Conservation (phyloP, 1,140 invertebrate genomes). For the Drosophila saltans region DNA sequence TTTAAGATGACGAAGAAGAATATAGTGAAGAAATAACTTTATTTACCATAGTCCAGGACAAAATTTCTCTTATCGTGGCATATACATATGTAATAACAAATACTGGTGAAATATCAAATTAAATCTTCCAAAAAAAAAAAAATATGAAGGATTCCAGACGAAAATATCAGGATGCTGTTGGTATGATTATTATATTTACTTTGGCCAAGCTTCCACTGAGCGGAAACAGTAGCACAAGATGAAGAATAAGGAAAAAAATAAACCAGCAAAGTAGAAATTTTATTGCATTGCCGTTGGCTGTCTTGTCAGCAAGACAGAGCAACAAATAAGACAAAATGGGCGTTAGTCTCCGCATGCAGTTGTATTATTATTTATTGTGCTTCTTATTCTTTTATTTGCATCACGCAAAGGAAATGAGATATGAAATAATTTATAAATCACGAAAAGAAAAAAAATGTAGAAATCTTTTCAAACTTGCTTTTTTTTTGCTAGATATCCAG, state of each 20-base stretch:
- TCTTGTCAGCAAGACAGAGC: conserved; percentile 14
- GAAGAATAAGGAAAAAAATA: conserved; percentile 16
- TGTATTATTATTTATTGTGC: conserved; percentile 33
- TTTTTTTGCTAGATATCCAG: conserved; percentile 42
- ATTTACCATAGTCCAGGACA: too few species aligned
- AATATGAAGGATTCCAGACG: not conserved
- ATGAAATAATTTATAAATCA: conserved; percentile 71
- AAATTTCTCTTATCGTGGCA: too few species aligned
- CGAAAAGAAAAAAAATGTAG: conserved; percentile 25
- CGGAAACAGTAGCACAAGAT: not conserved
- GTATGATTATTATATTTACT: conserved; percentile 64
- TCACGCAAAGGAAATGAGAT: conserved; percentile 70
- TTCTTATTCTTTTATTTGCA: conserved; percentile 34
- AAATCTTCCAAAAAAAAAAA: conserved; percentile 13
- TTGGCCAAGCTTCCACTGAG: conserved; percentile 42
- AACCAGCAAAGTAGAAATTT: conserved; percentile 36
- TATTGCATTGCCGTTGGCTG: conserved; percentile 54
- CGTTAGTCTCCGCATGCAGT: conserved; percentile 39
- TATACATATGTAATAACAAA: too few species aligned
- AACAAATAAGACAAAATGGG: conserved; percentile 13
- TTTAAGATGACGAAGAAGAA: too few species aligned
- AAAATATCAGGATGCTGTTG: conserved; percentile 49
- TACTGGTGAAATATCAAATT: not conserved
- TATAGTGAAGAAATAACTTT: too few species aligned
- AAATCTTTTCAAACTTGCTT: conserved; percentile 7